Conservation (phyloP, 2,113 vertebrate species). For the Tachysurus vachellii region DNA sequence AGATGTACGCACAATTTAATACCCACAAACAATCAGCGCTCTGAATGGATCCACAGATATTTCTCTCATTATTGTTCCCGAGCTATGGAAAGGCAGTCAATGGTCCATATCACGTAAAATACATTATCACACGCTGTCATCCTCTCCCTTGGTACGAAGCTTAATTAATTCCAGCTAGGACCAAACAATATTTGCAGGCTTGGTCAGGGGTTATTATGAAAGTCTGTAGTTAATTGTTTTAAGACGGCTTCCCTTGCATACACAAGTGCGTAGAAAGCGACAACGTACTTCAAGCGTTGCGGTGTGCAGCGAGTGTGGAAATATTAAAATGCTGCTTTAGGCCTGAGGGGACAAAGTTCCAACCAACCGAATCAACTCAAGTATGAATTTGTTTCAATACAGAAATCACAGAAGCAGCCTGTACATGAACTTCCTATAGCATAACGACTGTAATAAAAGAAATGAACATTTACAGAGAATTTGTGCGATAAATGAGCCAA, state of each 20-base stretch:
- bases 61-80: conserved; percentile 73
- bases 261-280: conserved; percentile 40
- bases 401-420: neutral
- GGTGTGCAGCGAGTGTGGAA: conserved; percentile 26
- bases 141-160: conserved; percentile 61
- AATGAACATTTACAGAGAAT: neutral
- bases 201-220: conserved; percentile 69
- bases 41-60: conserved; percentile 76
- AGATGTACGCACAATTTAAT: conserved; percentile 77
- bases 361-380: neutral
- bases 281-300: conserved; percentile 2
- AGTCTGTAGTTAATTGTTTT: conserved; percentile 62
- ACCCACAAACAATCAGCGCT: conserved; percentile 73
- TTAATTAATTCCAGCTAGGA: conserved; percentile 72
- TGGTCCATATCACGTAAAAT: conserved; percentile 76
- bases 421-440: neutral
- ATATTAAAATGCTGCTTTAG: neutral
- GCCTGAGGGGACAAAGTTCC: conserved; percentile 21
- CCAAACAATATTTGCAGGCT: conserved; percentile 69
- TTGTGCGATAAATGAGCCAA: neutral
- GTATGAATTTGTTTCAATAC: neutral
- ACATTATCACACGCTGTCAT: conserved; percentile 62
- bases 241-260: conserved; percentile 52
- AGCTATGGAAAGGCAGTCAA: conserved; percentile 77
- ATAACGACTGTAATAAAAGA: neutral